Evolutionary conservation across 2,113 vertebrate species (phyloP).

Genomic region (Lycaon pictus): DNA sequence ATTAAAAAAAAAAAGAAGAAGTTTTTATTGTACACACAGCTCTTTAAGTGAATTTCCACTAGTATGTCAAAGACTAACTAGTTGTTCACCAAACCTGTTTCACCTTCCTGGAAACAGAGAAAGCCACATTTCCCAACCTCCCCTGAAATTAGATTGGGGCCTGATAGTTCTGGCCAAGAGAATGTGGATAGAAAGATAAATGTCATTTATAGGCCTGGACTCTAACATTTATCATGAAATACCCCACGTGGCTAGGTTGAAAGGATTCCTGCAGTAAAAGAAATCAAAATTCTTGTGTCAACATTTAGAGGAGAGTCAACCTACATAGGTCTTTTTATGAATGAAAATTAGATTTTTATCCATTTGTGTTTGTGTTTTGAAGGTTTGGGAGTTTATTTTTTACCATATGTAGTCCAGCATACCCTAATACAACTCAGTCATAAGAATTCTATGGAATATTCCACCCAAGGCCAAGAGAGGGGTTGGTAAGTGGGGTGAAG

Average conservation of each 20-base stretch:
- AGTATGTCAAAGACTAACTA: background rate
- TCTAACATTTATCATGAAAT: background rate
- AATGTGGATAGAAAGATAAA: background rate
- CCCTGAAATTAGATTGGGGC: background rate
- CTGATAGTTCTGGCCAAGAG: background rate
- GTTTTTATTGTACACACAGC: background rate
- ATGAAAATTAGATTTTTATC: background rate
- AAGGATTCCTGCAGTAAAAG: background rate
- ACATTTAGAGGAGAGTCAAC: background rate
- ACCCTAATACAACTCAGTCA: background rate
- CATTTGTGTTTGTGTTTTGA: background rate
- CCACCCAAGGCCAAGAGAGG: background rate
- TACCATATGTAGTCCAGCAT: background rate
- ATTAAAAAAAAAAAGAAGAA: too few relatives aligned
- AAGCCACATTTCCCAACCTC: background rate
- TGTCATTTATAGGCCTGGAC: background rate
- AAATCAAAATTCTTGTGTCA: slow-evolving; percentile 13
- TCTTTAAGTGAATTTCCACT: background rate
- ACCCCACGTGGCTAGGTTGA: background rate
- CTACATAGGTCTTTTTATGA: background rate
- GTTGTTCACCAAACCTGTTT: background rate
- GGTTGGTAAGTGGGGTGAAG: background rate
- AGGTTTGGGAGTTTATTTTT: background rate
- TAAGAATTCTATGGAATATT: background rate
- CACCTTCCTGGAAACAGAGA: background rate